Conservation (phyloP, 2,888 invertebrate species). For the Thecocarcelia acutangulata region DNA sequence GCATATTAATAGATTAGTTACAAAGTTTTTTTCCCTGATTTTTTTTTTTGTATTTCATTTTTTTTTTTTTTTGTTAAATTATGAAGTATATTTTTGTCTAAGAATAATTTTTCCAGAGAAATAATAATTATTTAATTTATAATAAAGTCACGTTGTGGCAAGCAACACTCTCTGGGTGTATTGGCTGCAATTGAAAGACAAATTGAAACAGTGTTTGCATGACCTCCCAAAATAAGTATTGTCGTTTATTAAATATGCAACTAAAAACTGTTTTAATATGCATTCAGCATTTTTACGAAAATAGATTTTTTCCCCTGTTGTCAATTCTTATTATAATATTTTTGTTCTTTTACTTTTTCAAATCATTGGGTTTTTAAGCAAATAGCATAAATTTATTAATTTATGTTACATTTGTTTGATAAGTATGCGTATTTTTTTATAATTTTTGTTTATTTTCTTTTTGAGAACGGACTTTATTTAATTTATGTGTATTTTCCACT, state of each 20-base stretch:
- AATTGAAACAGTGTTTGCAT: slow-evolving; percentile 49
- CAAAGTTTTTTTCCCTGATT: background rate
- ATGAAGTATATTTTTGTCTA: slow-evolving; percentile 53
- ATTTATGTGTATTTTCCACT: slow-evolving; percentile 67
- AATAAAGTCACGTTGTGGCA: slow-evolving; percentile 55
- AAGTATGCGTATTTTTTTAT: background rate
- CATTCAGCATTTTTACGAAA: slow-evolving; percentile 39
- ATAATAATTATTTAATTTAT: slow-evolving; percentile 21
- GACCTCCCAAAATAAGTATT: slow-evolving; percentile 32
- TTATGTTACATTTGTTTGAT: slow-evolving; percentile 41
- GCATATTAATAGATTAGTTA: slow-evolving; percentile 9
- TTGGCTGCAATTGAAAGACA: background rate
- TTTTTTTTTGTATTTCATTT: slow-evolving; percentile 1
- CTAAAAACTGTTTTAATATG: slow-evolving; percentile 33
- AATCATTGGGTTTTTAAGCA: slow-evolving; percentile 45
- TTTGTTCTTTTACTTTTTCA: background rate
- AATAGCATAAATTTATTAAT: slow-evolving; percentile 47
- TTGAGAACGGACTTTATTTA: slow-evolving; percentile 37
- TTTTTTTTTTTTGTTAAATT: slow-evolving; percentile 28
- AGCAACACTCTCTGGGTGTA: slow-evolving; percentile 28
- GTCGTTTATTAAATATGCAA: background rate
- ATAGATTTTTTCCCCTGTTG: slow-evolving; percentile 33
- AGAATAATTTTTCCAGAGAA: slow-evolving; percentile 15
- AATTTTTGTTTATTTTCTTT: slow-evolving; percentile 23
- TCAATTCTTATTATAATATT: slow-evolving; percentile 4